Evolutionary conservation across 1,140 invertebrate species (phyloP), one percentile per base, ranked within the genome.

Genomic region (Ceratina calcarata): DNA sequence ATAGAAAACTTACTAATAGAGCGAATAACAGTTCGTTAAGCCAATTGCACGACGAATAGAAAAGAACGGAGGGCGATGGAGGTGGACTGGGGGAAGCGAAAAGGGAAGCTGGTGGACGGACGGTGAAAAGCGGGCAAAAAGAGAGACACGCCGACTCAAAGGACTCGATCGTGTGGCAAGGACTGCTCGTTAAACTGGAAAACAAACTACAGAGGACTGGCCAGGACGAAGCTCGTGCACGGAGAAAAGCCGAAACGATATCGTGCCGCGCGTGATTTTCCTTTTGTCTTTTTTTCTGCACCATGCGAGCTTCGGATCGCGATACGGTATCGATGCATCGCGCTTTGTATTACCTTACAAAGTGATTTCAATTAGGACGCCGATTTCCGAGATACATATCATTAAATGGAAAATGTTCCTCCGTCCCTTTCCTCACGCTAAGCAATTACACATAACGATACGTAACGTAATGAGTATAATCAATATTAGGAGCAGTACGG

Each of bases 111-210:
- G 60, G 60, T 10, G 49, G 58, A 20, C 27, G 22, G 53, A 55
- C n/a, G 27, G 16, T 64, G 49, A 22, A 78, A 71, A 64, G 58
- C 49, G 24, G 49, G 27, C n/a, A 70, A 68, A 64, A 3, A 22
- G 8, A 58, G 64, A 49, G 15, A 60, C 27, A 55, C 20, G 64
- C 8, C 10, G 22, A 60, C 22, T 86, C 81, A 86, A 83, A 83
- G 81, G 76, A 80, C 68, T 18, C 81, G 80, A 86, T 86, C 68
- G 81, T 71, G 74, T 73, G 76, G 84, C 70, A 78, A 78, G 74
- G 81, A 81, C 77, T 81, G 81, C 81, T 86, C 84, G 78, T 86
- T 86, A 86, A 86, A 83, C 49, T 73, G 81, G 73, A 86, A 86
- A 86, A 86, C 81, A 86, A 85, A 83, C 84, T 83, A 55, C 27